These are phyloP conservation scores for Hypselothyrea guttata DNA, from an alignment of 2,888 invertebrate species.

Conservation along the genomic window DNA sequence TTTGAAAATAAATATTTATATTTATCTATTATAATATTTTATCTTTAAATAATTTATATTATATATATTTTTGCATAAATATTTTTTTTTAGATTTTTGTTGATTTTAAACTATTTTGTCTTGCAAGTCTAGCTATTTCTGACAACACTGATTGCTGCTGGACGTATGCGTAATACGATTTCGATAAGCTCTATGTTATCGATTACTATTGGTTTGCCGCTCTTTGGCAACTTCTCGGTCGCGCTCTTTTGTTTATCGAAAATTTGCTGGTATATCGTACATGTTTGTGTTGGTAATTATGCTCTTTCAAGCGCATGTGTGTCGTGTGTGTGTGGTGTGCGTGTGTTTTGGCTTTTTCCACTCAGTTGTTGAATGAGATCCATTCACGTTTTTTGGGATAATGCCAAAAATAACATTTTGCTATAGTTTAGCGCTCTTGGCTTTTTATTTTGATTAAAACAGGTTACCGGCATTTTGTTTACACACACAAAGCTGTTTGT, in stretches of 20 bases:
- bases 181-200: constrained; percentile 29
- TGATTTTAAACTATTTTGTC: too few species aligned
- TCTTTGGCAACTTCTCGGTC: too few species aligned
- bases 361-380: constrained; percentile 62
- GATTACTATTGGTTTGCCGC: constrained; percentile 11
- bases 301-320: constrained; percentile 22
- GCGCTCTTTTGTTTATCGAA: constrained; percentile 7
- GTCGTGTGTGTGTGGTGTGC: constrained; percentile 18
- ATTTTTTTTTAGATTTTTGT: too few species aligned
- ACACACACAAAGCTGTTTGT: constrained; percentile 2
- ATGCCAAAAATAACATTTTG: constrained; percentile 11
- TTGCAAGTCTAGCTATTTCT: too few species aligned
- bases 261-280: constrained; percentile 15
- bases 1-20: too few species aligned
- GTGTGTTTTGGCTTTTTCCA: constrained; percentile 67
- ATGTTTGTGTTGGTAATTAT: constrained; percentile 52
- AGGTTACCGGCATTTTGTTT: constrained; percentile 30
- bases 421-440: constrained; percentile 12
- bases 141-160: too few species aligned
- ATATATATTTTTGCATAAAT: too few species aligned
- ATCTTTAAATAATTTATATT: too few species aligned
- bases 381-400: constrained; percentile 58
- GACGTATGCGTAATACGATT: constrained; percentile 48
- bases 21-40: too few species aligned
- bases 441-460: constrained; percentile 34